Evolutionary conservation across 2,113 vertebrate species (phyloP), one percentile per base, ranked within the genome.

Genomic region (Pterocles burchelli): DNA sequence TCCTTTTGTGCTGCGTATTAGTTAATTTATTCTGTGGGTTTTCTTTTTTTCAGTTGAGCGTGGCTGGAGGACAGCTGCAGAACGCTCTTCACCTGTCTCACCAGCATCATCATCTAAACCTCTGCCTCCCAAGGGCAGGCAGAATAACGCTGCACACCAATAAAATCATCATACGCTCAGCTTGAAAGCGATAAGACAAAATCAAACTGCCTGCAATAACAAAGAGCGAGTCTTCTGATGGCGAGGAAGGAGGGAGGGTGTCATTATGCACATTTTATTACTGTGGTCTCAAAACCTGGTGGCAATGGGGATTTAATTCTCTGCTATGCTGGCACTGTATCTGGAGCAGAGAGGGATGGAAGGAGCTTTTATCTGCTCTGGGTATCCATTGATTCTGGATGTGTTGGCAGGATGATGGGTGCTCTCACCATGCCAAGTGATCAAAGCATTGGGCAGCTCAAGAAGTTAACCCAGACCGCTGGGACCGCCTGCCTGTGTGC

Each of bases 201-300:
- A 90, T 91, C 95, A 85, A 92, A 89, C 73, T 74, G 93, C 83
- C 83, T 96, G 85, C 80, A 94, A 86, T 86, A 90, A 88, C 88
- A 81, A 77, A 94, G 76, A 63, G 67, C 0, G 17, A 90, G 76
- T 15, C 73, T 81, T 95, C 74, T 57, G 95, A 77, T 17, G 88
- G 82, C 0, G 1, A 57, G 89, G 34, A 76, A 25, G 38, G 88
- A 91, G 68, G 92, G 85, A 81, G 51, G 62, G 73, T 13, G 25
- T 54, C 61, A 86, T 84, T 87, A 89, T 87, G 90, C 88, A 84
- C 73, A 5, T 92, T 95, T 92, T 93, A 93, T 96, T 92, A 58
- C 85, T 89, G 88, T 45, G 1, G 48, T 31, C 97, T 94, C 75
- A 94, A 85, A 89, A 75, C 66, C 84, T 93, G 11, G 4, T 18